phyloP scores from a whole-genome alignment of 2,797 vertebrate species.

The Sebastes melanostomus region DNA sequence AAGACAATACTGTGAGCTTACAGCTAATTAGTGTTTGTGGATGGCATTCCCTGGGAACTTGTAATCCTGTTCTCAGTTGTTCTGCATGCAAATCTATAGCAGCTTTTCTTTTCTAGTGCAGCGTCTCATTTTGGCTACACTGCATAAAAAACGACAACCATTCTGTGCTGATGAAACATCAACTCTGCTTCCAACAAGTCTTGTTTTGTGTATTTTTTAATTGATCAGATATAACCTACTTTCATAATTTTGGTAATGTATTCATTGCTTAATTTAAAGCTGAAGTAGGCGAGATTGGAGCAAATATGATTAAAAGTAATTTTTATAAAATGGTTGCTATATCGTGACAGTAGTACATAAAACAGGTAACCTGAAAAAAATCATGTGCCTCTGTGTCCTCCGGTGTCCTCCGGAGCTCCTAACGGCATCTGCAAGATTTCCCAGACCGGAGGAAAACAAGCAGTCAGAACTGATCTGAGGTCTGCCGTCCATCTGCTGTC shows the following conservation, averaged over 20 bases:
- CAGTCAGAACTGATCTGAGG: too few species aligned
- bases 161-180: neutral
- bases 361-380: too few species aligned
- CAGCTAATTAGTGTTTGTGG: constrained; percentile 66
- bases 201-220: neutral
- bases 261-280: neutral
- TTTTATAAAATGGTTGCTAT: too few species aligned
- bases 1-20: constrained; percentile 45
- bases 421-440: too few species aligned
- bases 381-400: too few species aligned
- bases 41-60: constrained; percentile 51
- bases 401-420: too few species aligned
- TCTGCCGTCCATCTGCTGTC: too few species aligned
- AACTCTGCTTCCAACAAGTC: neutral
- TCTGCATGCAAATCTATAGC: constrained; percentile 27
- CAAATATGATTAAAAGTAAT: too few species aligned
- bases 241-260: neutral
- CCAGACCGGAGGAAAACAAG: too few species aligned
- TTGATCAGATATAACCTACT: neutral
- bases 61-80: constrained; percentile 42
- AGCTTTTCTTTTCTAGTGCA: constrained; percentile 9
- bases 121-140: neutral
- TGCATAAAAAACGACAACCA: neutral
- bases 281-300: too few species aligned
- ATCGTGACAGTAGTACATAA: too few species aligned